A percentile compares a stretch with the other conserved stretches of the same genome.
phyloP scores from a whole-genome alignment of 2,113 vertebrate species.

The Plecotus auritus region DNA sequence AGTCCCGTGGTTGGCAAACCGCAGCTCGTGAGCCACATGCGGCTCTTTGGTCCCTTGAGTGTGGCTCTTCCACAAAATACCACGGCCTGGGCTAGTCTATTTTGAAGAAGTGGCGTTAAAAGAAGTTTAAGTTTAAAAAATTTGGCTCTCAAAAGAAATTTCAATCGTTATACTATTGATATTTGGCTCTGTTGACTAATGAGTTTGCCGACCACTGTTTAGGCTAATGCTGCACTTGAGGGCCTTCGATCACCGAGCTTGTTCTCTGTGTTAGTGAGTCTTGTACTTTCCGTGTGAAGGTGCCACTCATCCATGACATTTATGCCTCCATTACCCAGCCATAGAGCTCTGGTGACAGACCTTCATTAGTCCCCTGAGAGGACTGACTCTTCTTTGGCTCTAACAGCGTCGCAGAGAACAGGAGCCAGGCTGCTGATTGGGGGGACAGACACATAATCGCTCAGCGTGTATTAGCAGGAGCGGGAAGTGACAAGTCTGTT shows the following conservation, averaged over 20 bases:
- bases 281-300: neutral
- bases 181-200: too few relatives aligned
- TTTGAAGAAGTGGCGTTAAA: too few relatives aligned
- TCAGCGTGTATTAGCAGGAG: constrained; percentile 59
- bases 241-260: neutral
- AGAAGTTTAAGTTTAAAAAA: too few relatives aligned
- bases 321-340: constrained; percentile 39
- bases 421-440: constrained; percentile 49
- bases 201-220: too few relatives aligned
- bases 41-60: too few relatives aligned
- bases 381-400: constrained; percentile 29
- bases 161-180: too few relatives aligned
- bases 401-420: neutral
- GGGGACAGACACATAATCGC: constrained; percentile 58
- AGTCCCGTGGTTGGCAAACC: neutral
- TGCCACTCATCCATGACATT: neutral
- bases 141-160: too few relatives aligned
- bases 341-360: neutral
- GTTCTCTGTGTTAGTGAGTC: constrained; percentile 29
- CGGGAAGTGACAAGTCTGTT: constrained; percentile 61
- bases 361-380: constrained; percentile 50
- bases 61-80: too few relatives aligned
- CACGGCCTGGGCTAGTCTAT: too few relatives aligned
- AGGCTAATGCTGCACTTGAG: neutral
- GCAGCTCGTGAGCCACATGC: too few relatives aligned